These are phyloP conservation scores for Hyperopisus bebe DNA, from an alignment of 2,113 vertebrate species.

Conservation along the genomic window DNA sequence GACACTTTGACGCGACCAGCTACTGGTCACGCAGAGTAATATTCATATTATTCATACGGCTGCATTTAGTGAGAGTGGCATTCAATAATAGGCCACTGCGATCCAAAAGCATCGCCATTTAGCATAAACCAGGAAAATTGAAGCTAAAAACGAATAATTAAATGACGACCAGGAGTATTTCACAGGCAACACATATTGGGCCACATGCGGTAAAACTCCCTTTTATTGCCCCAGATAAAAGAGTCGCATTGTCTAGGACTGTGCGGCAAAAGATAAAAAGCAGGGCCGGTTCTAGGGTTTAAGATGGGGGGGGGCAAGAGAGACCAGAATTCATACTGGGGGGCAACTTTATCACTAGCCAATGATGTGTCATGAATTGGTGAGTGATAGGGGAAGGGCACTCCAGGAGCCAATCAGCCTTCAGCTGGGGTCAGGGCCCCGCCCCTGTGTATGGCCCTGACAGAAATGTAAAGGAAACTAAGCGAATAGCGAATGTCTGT, in stretches of 20 bases:
- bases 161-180: neutral
- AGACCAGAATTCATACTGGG: neutral
- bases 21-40: neutral
- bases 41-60: neutral
- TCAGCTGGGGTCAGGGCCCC: neutral
- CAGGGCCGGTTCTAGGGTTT: neutral
- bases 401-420: neutral
- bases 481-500: neutral
- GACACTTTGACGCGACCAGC: neutral
- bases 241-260: neutral
- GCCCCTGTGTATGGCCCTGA: neutral
- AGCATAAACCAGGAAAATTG: neutral
- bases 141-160: neutral
- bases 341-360: neutral
- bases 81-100: neutral
- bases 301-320: neutral
- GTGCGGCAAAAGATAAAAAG: neutral
- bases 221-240: neutral
- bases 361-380: neutral
- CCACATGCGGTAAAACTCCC: neutral
- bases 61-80: neutral
- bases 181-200: neutral
- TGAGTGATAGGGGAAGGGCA: neutral
- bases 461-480: neutral
- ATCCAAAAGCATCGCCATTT: neutral